Base-by-base conservation (phyloP, 1,140 invertebrate species). In the Calephelis virginiensis region DNA sequence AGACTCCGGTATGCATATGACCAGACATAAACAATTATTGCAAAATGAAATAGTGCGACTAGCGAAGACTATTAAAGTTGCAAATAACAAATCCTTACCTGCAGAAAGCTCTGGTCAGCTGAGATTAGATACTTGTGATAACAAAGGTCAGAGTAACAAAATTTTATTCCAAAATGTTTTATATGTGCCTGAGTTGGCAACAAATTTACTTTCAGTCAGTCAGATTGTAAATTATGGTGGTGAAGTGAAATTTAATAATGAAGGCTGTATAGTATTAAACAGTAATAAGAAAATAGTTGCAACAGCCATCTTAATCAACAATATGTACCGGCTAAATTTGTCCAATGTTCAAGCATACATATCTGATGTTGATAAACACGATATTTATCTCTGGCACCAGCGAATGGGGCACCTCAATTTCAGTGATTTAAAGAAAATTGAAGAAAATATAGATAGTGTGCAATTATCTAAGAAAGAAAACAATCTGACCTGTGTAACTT, bases 261-360 rank as follows among this genome's bases (percentile, higher is more conserved):
- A 60, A n/a, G 43, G 59, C 5, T 67, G 59, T 40, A 11, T 64
- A 38, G 50, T 64, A 38, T 4, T n/a, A 13, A 64, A 64, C 37
- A 64, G 50, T n/a, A 2, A 49, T 5, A 85, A 77, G 11, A 14
- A 12, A 8, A 43, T 61, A 8, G 60, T 61, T 7, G 60, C 60
- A 14, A 61, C 40, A 8, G 60, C 60, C 6, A 38, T 9, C 11
- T 9, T 13, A 38, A 5, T 43, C 6, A 61, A 61, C 7, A 46
- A 61, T 13, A 43, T 61, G 38, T 61, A 61, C 11, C n/a, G 48
- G 13, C 11, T 49, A 13, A 49, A 49, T 49, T 13, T 14, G 48
- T 14, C 8, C 8, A 14, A 4, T 14, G 5, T 8, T 1, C 6
- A 14, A 13, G 48, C 48, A 13, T 49, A 7, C 48, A 49, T 49